Evolutionary conservation across 1,140 invertebrate genomes (phyloP).

Genomic region (Hycleus cichorii): DNA sequence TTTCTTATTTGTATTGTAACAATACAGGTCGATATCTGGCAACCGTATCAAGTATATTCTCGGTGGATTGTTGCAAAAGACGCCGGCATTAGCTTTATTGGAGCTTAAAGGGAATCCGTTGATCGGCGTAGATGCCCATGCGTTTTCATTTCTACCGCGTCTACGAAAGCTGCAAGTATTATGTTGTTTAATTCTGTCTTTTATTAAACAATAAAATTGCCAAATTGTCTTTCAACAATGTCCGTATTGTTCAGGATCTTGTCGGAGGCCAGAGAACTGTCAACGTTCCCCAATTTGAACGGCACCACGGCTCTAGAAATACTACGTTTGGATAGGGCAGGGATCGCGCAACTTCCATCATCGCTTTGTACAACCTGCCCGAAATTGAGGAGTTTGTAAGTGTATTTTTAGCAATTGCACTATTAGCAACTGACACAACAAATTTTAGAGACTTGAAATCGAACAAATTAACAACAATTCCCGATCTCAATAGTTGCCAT

Average conservation of each 20-base stretch:
- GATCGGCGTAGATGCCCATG: conserved; percentile 52
- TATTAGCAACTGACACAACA: too few species aligned
- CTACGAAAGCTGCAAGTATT: conserved; percentile 65
- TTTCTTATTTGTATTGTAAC: conserved; percentile 7
- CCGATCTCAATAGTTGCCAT: conserved; percentile 62
- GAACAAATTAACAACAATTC: conserved; percentile 64
- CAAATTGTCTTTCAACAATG: not conserved
- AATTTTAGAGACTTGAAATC: conserved; percentile 73
- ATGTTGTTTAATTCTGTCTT: not conserved
- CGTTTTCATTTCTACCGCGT: conserved; percentile 57
- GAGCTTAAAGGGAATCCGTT: conserved; percentile 67
- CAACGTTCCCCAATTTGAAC: conserved; percentile 72
- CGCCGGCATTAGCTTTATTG: conserved; percentile 51
- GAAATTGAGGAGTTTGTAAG: conserved; percentile 80
- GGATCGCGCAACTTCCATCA: conserved; percentile 59
- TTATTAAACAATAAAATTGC: not conserved
- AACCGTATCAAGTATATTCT: conserved; percentile 60
- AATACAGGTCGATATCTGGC: conserved; percentile 58
- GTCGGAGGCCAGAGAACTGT: conserved; percentile 73
- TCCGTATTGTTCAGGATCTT: conserved; percentile 56
- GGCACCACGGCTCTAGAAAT: conserved; percentile 70
- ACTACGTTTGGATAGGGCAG: conserved; percentile 73
- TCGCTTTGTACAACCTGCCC: conserved; percentile 72
- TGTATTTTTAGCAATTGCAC: conserved; percentile 26
- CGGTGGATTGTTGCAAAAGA: conserved; percentile 51